phyloP scores from a whole-genome alignment of 2,113 vertebrate species.

The Datnioides undecimradiatus region DNA sequence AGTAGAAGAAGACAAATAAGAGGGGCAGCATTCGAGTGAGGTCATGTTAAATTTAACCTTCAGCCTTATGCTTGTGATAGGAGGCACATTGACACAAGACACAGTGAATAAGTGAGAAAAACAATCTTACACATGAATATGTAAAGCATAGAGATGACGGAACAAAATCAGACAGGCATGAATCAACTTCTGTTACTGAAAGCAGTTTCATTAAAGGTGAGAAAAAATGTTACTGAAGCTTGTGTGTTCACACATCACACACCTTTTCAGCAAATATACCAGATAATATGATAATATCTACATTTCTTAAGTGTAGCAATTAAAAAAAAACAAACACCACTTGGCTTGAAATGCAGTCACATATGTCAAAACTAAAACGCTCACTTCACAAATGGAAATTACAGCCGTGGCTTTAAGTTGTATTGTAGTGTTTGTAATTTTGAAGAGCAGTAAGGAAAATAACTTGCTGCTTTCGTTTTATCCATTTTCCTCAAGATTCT shows the following conservation, averaged over 20 bases:
- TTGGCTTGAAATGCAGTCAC: not conserved
- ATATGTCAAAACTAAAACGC: not conserved
- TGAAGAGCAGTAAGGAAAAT: not conserved
- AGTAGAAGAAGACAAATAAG: not conserved
- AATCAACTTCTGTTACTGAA: slow-evolving; percentile 31
- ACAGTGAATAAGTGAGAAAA: slow-evolving; percentile 21
- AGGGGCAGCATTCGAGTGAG: not conserved
- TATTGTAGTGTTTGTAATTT: not conserved
- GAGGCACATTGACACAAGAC: slow-evolving; percentile 12
- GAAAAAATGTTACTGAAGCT: not conserved
- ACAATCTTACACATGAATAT: slow-evolving; percentile 33
- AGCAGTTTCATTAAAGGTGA: slow-evolving; percentile 31
- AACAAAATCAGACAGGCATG: slow-evolving; percentile 36
- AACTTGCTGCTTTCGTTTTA: not conserved
- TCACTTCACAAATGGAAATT: not conserved
- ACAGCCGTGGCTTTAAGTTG: not conserved
- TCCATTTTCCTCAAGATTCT: not conserved
- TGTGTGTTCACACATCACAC: not conserved
- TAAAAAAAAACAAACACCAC: not conserved
- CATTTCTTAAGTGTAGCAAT: not conserved
- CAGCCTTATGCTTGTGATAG: not conserved
- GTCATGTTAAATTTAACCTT: slow-evolving; percentile 14
- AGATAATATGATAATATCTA: not conserved
- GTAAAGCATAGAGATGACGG: slow-evolving; percentile 10
- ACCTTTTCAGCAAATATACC: not conserved